Evolutionary conservation across 1,140 invertebrate species (phyloP), one percentile per base, ranked within the genome.

Genomic region (Sminthurides bifidus): DNA sequence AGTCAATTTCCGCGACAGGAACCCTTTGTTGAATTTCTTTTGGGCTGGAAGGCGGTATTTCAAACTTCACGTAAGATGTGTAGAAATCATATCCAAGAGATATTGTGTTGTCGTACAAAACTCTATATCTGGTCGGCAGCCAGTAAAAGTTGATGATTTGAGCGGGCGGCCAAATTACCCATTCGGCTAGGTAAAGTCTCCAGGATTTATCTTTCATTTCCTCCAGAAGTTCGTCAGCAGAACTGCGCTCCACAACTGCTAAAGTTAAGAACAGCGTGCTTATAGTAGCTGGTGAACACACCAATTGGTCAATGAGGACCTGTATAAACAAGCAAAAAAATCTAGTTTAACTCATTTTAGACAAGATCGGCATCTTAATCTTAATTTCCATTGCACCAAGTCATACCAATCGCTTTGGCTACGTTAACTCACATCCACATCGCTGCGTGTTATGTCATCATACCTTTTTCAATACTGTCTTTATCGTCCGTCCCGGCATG

Each of bases 21-120:
- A n/a, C n/a, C n/a, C n/a, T n/a, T n/a, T n/a, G n/a, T n/a, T n/a
- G n/a, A n/a, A n/a, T n/a, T n/a, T n/a, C n/a, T n/a, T 10, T 19
- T 48, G n/a, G 3, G 15, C 31, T 31, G 19, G 17, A 29, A 5
- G 41, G 35, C 14, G 50, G 52, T 24, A 65, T 69, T 50, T 74
- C 67, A 56, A 89, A 79, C 71, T 87, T 90, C n/a, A 94, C 82
- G 70, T 87, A 81, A 24, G 89, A 92, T n/a, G 87, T 90, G 68
- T 91, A 93, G 40, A 87, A 72, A 70, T 95, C 90, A 74, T 92
- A 93, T 10, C 87, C 84, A 66, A 94, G 74, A 24, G 87, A 92
- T 68, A 94, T 83, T 6, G 80, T 80, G 71, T 87, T 94, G 68
- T 94, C 91, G 72, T 91, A 94, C 12, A 93, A 73, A 21, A 94